phyloP scores from a whole-genome alignment of 2,888 invertebrate genomes.

The Dicroscelio sp. region DNA sequence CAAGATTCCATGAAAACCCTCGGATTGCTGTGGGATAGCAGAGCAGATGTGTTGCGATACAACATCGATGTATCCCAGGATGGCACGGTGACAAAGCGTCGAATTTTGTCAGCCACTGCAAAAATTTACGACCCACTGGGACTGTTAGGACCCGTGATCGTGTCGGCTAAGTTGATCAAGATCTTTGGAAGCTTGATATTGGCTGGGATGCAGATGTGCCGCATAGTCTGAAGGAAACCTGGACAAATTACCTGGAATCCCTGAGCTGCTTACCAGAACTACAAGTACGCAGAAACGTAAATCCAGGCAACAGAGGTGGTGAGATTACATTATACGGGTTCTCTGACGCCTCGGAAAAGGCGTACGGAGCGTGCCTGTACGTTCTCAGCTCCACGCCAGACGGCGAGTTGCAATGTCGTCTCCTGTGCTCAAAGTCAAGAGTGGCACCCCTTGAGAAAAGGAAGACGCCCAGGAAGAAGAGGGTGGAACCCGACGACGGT shows the following conservation, averaged over 20 bases:
- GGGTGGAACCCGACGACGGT: too few species aligned
- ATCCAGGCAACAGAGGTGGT: conserved; percentile 4
- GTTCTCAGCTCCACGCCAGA: conserved; percentile 5
- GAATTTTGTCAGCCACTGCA: conserved; percentile 62
- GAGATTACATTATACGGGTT: conserved; percentile 72
- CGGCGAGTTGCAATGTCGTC: neutral
- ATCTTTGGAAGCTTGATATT: too few species aligned
- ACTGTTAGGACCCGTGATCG: conserved; percentile 61
- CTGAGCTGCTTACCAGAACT: conserved; percentile 34
- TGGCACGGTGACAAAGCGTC: conserved; percentile 25
- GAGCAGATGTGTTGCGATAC: conserved; percentile 48
- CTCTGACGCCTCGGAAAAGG: conserved; percentile 79
- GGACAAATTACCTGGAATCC: conserved; percentile 24
- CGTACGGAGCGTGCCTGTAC: conserved; percentile 84
- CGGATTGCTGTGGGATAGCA: conserved; percentile 70
- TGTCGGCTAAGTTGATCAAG: conserved; percentile 59
- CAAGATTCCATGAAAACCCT: conserved; percentile 64
- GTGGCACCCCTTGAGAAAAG: conserved; percentile 42
- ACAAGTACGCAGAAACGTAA: conserved; percentile 42
- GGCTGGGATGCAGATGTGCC: conserved; percentile 59
- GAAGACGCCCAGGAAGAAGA: too few species aligned
- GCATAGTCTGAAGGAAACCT: neutral
- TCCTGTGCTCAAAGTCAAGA: conserved; percentile 76
- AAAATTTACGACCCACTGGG: conserved; percentile 77
- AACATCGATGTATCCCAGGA: conserved; percentile 5